Conservation (phyloP, 2,113 vertebrate genomes). For the Spermophilus dauricus region DNA sequence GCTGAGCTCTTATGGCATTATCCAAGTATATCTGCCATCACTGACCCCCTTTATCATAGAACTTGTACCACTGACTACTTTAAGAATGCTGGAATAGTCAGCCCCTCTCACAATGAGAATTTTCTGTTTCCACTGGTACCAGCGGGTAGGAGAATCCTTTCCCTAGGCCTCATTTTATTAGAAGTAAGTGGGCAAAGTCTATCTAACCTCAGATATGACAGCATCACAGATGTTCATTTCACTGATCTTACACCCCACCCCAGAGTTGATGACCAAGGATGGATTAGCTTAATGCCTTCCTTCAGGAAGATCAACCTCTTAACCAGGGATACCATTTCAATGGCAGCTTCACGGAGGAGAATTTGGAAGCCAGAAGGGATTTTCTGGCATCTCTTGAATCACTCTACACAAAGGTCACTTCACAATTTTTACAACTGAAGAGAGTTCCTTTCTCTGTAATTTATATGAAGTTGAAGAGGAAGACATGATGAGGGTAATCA, state of each 20-base stretch:
- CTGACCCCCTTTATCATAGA: background rate
- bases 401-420: background rate
- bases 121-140: background rate
- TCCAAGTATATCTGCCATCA: background rate
- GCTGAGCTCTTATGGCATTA: background rate
- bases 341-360: background rate
- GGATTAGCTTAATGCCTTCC: background rate
- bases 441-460: background rate
- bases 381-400: background rate
- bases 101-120: background rate
- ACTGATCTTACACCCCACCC: background rate
- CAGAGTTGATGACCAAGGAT: background rate
- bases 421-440: background rate
- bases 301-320: background rate
- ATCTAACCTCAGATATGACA: background rate
- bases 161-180: background rate
- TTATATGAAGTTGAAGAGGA: background rate
- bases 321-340: background rate
- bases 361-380: background rate
- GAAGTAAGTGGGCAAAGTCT: background rate
- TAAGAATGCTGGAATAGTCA: background rate
- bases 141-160: background rate
- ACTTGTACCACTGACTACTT: background rate
- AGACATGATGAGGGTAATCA: background rate
- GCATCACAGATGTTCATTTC: background rate